These are phyloP conservation scores for Amaurobius ferox DNA, from an alignment of 2,888 invertebrate genomes.

Conservation along the genomic window DNA sequence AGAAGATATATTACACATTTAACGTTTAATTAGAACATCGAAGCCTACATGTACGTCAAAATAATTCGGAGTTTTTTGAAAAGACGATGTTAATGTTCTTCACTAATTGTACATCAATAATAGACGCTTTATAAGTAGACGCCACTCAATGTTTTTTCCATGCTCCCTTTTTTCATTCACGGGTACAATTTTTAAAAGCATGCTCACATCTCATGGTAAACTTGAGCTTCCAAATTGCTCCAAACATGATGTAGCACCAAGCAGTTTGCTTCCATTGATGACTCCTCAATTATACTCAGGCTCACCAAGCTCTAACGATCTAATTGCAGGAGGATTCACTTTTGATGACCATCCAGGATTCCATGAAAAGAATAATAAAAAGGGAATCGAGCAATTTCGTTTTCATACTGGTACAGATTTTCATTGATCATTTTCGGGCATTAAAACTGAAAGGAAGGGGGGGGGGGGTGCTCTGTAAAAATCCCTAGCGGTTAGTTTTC, in stretches of 20 bases:
- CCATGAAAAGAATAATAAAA: conserved; percentile 4
- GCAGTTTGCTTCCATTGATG: conserved; percentile 18
- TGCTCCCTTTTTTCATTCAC: not conserved
- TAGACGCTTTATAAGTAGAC: not conserved
- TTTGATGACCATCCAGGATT: not conserved
- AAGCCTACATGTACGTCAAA: not conserved
- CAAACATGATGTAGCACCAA: not conserved
- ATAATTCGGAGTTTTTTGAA: no score
- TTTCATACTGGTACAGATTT: not conserved
- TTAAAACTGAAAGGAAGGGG: not conserved
- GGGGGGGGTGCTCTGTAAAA: not conserved
- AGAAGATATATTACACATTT: not conserved
- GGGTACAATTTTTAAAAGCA: not conserved
- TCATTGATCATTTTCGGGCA: conserved; percentile 21
- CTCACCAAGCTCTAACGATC: conserved; percentile 8
- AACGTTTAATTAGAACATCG: not conserved
- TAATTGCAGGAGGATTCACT: conserved; percentile 19
- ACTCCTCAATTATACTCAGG: conserved; percentile 13
- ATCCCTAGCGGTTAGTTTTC: not conserved
- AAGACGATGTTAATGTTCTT: no score
- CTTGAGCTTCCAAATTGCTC: not conserved
- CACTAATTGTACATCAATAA: not conserved
- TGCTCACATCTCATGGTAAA: not conserved
- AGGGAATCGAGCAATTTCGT: conserved; percentile 5
- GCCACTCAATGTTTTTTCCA: not conserved